Percentiles rank a stretch among this genome's conserved stretches.
Conservation (phyloP, 2,888 invertebrate species). For the Caenorhabditis afra region DNA sequence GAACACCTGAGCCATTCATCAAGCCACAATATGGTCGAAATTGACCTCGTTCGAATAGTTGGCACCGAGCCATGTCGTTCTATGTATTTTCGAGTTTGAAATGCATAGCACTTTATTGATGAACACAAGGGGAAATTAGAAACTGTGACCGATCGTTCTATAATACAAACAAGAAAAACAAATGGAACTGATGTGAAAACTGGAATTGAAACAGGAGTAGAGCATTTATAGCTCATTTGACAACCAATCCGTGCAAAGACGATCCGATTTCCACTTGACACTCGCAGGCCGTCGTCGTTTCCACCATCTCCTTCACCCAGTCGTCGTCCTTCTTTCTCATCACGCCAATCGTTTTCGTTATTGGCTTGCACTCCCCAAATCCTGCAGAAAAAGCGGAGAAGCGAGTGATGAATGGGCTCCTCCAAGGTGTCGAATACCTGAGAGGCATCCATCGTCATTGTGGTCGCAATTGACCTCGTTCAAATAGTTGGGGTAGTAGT, state of each 20-base stretch:
- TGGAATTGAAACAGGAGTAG: not conserved
- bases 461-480: slow-evolving; percentile 70
- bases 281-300: slow-evolving; percentile 65
- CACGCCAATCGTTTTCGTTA: slow-evolving; percentile 60
- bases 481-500: slow-evolving; percentile 68
- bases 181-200: not conserved
- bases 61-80: no score
- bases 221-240: slow-evolving; percentile 40
- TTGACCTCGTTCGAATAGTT: no score
- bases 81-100: no score
- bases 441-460: slow-evolving; percentile 64
- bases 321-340: slow-evolving; percentile 57
- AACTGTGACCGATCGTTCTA: slow-evolving; percentile 21
- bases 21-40: no score
- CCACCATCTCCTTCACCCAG: slow-evolving; percentile 65
- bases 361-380: slow-evolving; percentile 66
- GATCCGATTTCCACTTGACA: slow-evolving; percentile 68
- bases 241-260: slow-evolving; percentile 57
- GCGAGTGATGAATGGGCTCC: not conserved
- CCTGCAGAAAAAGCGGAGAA: slow-evolving; percentile 53
- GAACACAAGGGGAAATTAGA: slow-evolving; percentile 9
- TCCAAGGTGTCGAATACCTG: slow-evolving; percentile 54
- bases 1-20: no score
- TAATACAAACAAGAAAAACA: slow-evolving; percentile 43
- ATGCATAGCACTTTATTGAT: not conserved